Evolutionary conservation across 2,888 invertebrate genomes (phyloP), one percentile per base, ranked within the genome.

Genomic region (Andrena chrysosceles): DNA sequence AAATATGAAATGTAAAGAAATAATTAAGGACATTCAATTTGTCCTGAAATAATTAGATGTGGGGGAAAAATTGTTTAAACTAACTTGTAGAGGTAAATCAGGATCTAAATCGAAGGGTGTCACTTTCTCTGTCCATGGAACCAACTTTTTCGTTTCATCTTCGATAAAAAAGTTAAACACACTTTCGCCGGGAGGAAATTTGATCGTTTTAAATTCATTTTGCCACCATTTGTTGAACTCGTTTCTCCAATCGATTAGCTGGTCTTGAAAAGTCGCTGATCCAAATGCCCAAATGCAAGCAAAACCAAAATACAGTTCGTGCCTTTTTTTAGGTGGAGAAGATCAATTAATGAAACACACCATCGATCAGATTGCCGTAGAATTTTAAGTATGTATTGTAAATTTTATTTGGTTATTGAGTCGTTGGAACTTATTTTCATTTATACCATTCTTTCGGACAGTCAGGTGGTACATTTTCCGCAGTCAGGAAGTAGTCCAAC

Each of bases 201-300:
- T 98, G 33, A 99, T 96, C 0, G 97, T 95, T 94, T 98, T 99
- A 93, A 98, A 99, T 94, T 99, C 99, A 85, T 97, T 97, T 26
- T 96, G 95, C 95, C 98, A 99, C 99, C 99, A 99, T 94, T 98
- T 99, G 92, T 97, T 98, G 93, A 99, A 99, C 92, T 99, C 99
- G 88, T 97, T 97, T 60, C 99, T 96, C 96, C 98, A 98, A 93
- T 99, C 99, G 3, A 97, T 95, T 59, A 98, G 95, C 95, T 98
- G 97, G 94, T 99, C 99, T 95, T 98, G 98, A 94, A 98, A 98
- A 77, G 98, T 95, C 0, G 97, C 96, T 0, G 99, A 98, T 1
- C 99, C 99, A 92, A 99, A 99, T 0, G 98, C 98, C 99, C 99
- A 99, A 31, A 99, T 96, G 73, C 97, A 95, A 42, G 97, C 96